phyloP scores from a whole-genome alignment of 1,140 invertebrate species.

The Apis laboriosa region DNA sequence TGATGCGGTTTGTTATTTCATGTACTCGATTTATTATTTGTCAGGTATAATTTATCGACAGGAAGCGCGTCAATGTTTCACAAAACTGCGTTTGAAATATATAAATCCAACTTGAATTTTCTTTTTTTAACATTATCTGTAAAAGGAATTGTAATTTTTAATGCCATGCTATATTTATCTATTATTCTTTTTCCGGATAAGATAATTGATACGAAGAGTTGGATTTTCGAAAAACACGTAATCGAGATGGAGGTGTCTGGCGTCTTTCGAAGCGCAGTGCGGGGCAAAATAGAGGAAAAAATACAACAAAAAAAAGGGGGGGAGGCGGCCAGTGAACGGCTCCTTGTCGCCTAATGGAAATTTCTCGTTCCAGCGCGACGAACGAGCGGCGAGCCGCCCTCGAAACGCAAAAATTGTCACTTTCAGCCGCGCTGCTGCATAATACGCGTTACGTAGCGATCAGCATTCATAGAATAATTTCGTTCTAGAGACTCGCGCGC shows the following conservation, averaged over 20 bases:
- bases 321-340: conserved; percentile 50
- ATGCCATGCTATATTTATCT: too few species aligned
- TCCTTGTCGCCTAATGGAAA: conserved; percentile 72
- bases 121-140: too few species aligned
- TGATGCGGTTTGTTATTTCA: too few species aligned
- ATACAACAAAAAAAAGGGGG: not conserved
- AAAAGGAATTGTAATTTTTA: too few species aligned
- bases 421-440: conserved; percentile 70
- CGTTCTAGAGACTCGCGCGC: conserved; percentile 61
- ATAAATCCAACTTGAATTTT: too few species aligned
- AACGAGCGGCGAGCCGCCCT: conserved; percentile 50
- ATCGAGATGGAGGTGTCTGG: not conserved
- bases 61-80: too few species aligned
- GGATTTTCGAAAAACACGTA: conserved; percentile 27
- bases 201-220: not conserved
- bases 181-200: too few species aligned
- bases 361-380: conserved; percentile 70
- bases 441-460: conserved; percentile 70
- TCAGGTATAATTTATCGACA: too few species aligned
- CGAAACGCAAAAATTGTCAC: conserved; percentile 72
- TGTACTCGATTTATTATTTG: too few species aligned
- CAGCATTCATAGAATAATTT: conserved; percentile 79
- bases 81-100: too few species aligned
- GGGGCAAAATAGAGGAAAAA: conserved; percentile 16
- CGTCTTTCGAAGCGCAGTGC: conserved; percentile 15